Conservation (phyloP, 2,113 vertebrate species). For the Hemicordylus capensis region DNA sequence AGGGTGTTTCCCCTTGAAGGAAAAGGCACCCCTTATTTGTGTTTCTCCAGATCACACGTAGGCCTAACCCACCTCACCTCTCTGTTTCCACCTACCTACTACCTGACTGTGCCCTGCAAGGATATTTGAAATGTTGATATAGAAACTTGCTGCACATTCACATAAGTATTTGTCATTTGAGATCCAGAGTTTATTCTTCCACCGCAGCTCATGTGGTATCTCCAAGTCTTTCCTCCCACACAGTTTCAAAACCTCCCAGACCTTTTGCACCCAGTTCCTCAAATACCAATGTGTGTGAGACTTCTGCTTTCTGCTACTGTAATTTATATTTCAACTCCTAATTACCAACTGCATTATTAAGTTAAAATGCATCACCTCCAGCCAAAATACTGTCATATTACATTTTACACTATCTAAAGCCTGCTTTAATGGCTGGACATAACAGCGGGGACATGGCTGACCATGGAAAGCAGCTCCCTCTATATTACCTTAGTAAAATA, state of each 20-base stretch:
- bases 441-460: neutral
- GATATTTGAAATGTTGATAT: neutral
- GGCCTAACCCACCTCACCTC: slow-evolving; percentile 9
- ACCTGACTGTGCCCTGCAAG: slow-evolving; percentile 7
- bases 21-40: neutral
- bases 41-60: neutral
- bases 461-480: neutral
- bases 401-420: neutral
- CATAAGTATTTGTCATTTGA: neutral
- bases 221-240: neutral
- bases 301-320: neutral
- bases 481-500: neutral
- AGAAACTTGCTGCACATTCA: neutral
- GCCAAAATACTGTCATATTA: neutral
- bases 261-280: neutral
- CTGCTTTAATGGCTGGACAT: neutral
- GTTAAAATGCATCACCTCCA: neutral
- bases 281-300: neutral
- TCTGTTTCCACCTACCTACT: neutral
- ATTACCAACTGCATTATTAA: neutral
- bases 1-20: neutral
- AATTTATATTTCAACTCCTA: neutral
- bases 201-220: neutral
- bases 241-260: slow-evolving; percentile 9
- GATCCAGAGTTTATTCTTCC: neutral